Evolutionary conservation across 2,888 invertebrate genomes (phyloP).

Genomic region (Pristionchus fissidentatus): DNA sequence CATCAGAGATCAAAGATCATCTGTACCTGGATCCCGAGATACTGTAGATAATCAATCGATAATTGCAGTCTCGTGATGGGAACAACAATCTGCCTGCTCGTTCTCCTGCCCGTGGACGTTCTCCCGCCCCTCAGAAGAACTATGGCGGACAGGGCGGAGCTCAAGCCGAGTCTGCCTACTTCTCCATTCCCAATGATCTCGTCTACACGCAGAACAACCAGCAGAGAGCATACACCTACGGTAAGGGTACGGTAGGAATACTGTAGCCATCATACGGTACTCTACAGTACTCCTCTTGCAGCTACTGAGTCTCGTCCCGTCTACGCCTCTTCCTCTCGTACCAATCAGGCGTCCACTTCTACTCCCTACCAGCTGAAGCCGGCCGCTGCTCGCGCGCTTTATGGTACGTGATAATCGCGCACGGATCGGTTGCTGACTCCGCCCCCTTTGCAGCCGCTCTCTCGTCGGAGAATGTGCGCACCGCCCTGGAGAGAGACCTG

Average conservation of each 20-base stretch:
- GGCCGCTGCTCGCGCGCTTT: conserved; percentile 13
- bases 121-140: too few relatives aligned
- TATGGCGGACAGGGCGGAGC: too few relatives aligned
- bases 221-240: conserved; percentile 22
- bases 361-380: conserved; percentile 26
- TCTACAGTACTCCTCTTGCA: conserved; percentile 26
- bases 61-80: background rate
- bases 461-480: background rate
- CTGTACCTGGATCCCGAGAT: too few relatives aligned
- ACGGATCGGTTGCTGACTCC: background rate
- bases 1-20: too few relatives aligned
- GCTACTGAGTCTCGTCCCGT: conserved; percentile 3
- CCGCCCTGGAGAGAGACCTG: conserved; percentile 22
- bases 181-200: conserved; percentile 16
- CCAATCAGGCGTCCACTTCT: background rate
- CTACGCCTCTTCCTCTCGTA: conserved; percentile 25
- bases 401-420: background rate
- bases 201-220: conserved; percentile 23
- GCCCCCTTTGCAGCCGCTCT: background rate
- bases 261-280: too few relatives aligned
- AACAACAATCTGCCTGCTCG: conserved; percentile 27
- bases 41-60: too few relatives aligned
- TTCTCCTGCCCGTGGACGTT: background rate
- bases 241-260: too few relatives aligned
- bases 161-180: conserved; percentile 9